Conservation (phyloP, 2,113 vertebrate genomes). For the Halcyon senegalensis region DNA sequence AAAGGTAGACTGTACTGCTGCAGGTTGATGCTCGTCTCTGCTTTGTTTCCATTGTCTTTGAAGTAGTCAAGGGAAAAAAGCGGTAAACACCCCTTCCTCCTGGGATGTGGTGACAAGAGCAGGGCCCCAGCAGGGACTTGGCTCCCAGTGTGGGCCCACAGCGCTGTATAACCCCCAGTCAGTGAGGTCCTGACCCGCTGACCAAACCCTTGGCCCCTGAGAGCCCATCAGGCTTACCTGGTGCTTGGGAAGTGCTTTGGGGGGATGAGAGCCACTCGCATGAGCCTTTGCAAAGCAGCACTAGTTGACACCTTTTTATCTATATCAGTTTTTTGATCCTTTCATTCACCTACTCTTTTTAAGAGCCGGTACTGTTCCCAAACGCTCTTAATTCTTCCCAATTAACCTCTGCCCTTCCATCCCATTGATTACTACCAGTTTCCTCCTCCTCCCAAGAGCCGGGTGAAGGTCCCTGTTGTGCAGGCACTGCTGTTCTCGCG, state of each 20-base stretch:
- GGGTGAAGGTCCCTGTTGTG: background rate
- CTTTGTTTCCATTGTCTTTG: background rate
- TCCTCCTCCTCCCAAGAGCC: background rate
- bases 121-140: background rate
- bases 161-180: background rate
- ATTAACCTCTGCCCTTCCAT: background rate
- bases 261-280: background rate
- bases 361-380: background rate
- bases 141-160: accelerated
- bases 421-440: background rate
- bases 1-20: background rate
- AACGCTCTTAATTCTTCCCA: background rate
- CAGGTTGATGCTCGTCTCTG: background rate
- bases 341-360: background rate
- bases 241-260: background rate
- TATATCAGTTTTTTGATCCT: background rate
- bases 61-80: background rate
- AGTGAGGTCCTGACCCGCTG: background rate
- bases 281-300: background rate
- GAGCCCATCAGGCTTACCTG: background rate
- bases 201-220: background rate
- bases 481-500: background rate
- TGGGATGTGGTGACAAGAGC: background rate
- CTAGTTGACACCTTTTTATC: background rate
- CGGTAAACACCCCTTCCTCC: accelerated